These are phyloP conservation scores for Xyrichtys novacula DNA, from an alignment of 2,797 vertebrate species.

Conservation along the genomic window DNA sequence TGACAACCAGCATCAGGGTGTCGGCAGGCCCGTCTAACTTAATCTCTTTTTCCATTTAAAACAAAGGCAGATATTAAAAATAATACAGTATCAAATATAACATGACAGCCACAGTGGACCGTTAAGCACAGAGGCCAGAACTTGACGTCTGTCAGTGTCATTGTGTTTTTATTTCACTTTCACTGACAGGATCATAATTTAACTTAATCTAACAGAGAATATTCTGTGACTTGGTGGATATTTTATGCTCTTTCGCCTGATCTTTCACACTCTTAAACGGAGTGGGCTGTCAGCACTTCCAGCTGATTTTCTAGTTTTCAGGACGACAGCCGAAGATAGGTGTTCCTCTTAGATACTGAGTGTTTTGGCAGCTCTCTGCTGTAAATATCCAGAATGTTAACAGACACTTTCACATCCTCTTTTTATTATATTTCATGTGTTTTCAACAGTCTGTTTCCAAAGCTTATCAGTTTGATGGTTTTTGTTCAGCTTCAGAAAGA, in stretches of 20 bases:
- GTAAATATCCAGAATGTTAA: not conserved
- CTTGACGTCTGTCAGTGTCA: constrained; percentile 24
- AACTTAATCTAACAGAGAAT: constrained; percentile 17
- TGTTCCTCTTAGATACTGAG: not conserved
- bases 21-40: not conserved
- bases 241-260: constrained; percentile 7
- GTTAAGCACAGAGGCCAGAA: constrained; percentile 32
- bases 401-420: not conserved
- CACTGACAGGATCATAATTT: constrained; percentile 23
- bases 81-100: constrained; percentile 27
- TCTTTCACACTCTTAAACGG: constrained; percentile 9
- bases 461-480: constrained; percentile 9
- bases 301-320: not conserved
- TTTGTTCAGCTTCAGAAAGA: constrained; percentile 30
- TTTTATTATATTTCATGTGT: constrained; percentile 17
- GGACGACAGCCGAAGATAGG: not conserved
- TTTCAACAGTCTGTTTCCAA: not conserved
- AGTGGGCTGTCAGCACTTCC: not conserved
- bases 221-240: not conserved
- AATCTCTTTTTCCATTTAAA: not conserved
- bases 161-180: constrained; percentile 17
- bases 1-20: constrained; percentile 2
- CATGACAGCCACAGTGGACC: constrained; percentile 24
- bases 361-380: not conserved
- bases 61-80: constrained; percentile 27